Percentiles rank a stretch among this genome's conserved stretches.
phyloP scores from a whole-genome alignment of 2,113 vertebrate genomes.

The Cricetomys ansorgei region DNA sequence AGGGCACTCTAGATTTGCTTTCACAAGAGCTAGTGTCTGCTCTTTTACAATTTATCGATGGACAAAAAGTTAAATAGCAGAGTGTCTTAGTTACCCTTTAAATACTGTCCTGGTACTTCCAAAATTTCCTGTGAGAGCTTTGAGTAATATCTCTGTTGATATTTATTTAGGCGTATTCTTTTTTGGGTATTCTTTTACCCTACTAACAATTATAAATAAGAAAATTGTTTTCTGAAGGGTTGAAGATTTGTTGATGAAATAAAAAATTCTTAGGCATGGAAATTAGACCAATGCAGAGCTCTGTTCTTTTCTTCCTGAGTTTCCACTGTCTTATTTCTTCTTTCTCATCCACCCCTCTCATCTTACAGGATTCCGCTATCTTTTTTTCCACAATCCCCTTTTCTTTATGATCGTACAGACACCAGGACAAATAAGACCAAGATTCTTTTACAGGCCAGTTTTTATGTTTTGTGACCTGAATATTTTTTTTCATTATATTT shows the following conservation, averaged over 20 bases:
- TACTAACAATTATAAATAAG: background rate
- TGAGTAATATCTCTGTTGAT: background rate
- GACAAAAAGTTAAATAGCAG: background rate
- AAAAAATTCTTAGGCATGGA: background rate
- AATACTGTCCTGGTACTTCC: background rate
- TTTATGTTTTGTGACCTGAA: background rate
- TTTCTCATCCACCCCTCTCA: background rate
- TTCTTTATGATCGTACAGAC: background rate
- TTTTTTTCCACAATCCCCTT: background rate
- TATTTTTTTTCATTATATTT: background rate
- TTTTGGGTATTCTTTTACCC: background rate
- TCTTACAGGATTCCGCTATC: background rate
- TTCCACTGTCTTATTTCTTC: background rate
- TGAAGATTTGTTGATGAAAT: background rate
- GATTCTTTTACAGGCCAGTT: background rate
- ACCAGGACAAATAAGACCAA: background rate
- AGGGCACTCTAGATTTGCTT: background rate
- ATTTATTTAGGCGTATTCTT: background rate
- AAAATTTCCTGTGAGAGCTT: background rate
- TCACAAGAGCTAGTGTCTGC: background rate
- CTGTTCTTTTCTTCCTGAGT: background rate
- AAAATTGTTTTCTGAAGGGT: background rate
- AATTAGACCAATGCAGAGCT: background rate
- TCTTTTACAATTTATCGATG: conserved; percentile 8
- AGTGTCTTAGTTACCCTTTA: background rate